Base-by-base conservation (phyloP, 2,888 invertebrate species). In the Gymnoscelis rufifasciata region DNA sequence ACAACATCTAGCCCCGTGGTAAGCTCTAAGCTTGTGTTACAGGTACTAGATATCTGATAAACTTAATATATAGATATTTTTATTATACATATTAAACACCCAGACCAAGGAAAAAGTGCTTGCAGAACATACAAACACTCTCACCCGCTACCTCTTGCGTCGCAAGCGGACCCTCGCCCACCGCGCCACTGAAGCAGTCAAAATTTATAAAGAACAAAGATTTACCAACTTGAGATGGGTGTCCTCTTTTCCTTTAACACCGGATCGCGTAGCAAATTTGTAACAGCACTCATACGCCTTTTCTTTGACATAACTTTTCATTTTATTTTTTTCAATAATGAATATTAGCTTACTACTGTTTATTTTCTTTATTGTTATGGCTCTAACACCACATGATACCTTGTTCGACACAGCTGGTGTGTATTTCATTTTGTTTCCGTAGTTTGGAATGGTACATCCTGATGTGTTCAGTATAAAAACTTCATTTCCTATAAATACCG, bases 391-490 rank as follows among this genome's bases (percentile, higher is more conserved):
- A 45, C 80, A 81, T 0, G 55, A 47, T 13, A 46, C 43, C 1
- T 63, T 56, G 3, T 15, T 10, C 14, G 56, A 29, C 5, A 43
- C 38, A 0, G 55, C 37, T 49, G 64, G 63, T 30, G 51, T 57
- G 43, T 68, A 68, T 41, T 56, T 43, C 13, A 71, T 46, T 10
- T 57, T 66, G 51, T 67, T 71, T 14, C 52, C 55, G 50, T 73
- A 79, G 48, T 78, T 73, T 24, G 78, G 80, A 55, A 80, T 78
- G 12, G 48, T 52, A 47, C 80, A 81, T 15, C 78, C 78, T 19
- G 67, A 60, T 11, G 80, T 80, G 35, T 74, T 64, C 30, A 81
- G 63, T 27, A 80, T 53, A 27, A 55, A 74, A 7, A 64, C 57
- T 45, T 66, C 61, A 6, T 59, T 31, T 6, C 44, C 58, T 56